Evolutionary conservation across 1,140 invertebrate species (phyloP), one percentile per base, ranked within the genome.

Genomic region (Hyphantria cunea): DNA sequence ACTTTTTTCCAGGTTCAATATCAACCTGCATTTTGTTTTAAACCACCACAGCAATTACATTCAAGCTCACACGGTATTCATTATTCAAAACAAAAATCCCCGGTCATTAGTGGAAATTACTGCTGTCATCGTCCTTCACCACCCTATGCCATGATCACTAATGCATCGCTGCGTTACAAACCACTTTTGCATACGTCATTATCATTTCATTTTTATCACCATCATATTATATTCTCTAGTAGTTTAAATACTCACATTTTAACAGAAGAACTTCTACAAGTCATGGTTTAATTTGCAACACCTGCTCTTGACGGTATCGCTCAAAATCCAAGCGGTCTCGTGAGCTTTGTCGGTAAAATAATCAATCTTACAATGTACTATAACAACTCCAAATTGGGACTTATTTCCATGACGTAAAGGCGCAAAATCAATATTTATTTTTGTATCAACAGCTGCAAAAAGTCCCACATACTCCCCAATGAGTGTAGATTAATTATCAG

Each of bases 401-500:
- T 31, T 58, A 49, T 58, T 39, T 33, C 34, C 15, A 37, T 6
- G 15, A 11, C 4, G 13, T 10, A 25, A 58, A 49, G 32, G 6
- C 14, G 8, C 32, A 34, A 15, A 56, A 47, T 37, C 14, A 47
- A 12, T 39, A 31, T 13, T 6, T 7, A 31, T 0, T 8, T 42
- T 13, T 34, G 32, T 15, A 56, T 7, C 32, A 53, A 53, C 59
- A 53, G 42, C 51, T 53, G 59, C 59, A 62, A 62, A 62, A 62
- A 62, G 17, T 34, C 44, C 12, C 31, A 39, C 10, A 13, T 12
- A 51, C 3, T 51, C 34, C 42, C 32, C 56, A 41, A 65, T 62
- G 44, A 63, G 47, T 59, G 33, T 39, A 66, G 64, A 70, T 71
- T 71, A 71, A 71, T 71, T 64, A 67, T 63, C 37, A 34, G 64